Base-by-base conservation (phyloP, 2,888 invertebrate genomes). In the Belgica antarctica region DNA sequence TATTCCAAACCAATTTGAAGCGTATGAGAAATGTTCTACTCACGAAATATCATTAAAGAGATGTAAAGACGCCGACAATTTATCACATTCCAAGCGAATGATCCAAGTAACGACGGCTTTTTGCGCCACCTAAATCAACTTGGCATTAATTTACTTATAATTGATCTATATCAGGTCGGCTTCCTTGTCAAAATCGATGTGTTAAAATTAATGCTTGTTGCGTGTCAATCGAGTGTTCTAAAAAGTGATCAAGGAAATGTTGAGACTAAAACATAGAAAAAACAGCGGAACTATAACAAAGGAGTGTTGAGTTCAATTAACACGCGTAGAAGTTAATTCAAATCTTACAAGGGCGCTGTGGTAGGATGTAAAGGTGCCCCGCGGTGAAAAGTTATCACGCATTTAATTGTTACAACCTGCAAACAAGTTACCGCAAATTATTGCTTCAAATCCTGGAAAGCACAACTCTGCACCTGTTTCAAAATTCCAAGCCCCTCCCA, bases 131-230 rank as follows among this genome's bases (percentile, higher is more conserved):
- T 52, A n/a, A n/a, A n/a, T 41, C 22, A 22, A 12, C 22, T 52
- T 41, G 41, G 41, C 52, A 47, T 28, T 66, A 66, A 66, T 66
- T 66, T 27, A 41, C 27, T 47, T 47, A 66, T 66, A 66, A 66
- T 66, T 66, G 65, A 66, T 66, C 47, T 66, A 22, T 47, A 25
- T 52, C 17, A 52, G 19, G 22, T 7, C 22, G 41, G 15, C 15
- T 41, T 41, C 41, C 41, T 41, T 41, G 41, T 41, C n/a, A n/a
- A n/a, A n/a, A n/a, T n/a, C n/a, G n/a, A n/a, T n/a, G n/a, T n/a
- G n/a, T n/a, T n/a, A n/a, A n/a, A n/a, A n/a, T n/a, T n/a, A n/a
- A n/a, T n/a, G n/a, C n/a, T n/a, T n/a, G n/a, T n/a, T n/a, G n/a
- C n/a, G n/a, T n/a, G n/a, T n/a, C n/a, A n/a, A n/a, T n/a, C n/a